Base-by-base conservation (phyloP, 2,797 vertebrate species). In the Sebastes vulpes region DNA sequence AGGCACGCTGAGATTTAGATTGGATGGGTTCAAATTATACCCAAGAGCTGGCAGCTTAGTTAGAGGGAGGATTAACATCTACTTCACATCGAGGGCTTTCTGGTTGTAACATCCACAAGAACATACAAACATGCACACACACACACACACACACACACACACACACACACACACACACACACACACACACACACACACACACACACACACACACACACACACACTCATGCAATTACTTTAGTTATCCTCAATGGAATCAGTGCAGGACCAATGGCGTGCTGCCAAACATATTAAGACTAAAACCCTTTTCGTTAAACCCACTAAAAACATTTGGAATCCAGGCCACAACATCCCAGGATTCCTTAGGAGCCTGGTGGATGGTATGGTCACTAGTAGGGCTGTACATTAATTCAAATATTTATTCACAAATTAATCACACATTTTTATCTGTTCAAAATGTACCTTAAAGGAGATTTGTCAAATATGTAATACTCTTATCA, bases 1-100 rank as follows among this genome's bases (percentile, higher is more conserved):
- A 88, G 78, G 90, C 83, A 88, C 31, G 26, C 89, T 90, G 90
- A 90, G 91, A 91, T 92, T 91, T 85, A 85, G 89, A 94, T 92
- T 87, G 90, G 88, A 92, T 89, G 84, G 84, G 83, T 88, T 90
- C 87, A 94, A 93, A 94, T 95, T 91, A 95, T 91, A 92, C 87
- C 90, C 91, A 78, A 92, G 87, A 91, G 92, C 92, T 90, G 67
- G 87, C 83, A 86, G 92, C 90, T 95, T 94, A 94, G 93, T 92
- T 90, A 92, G 89, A 88, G 91, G 84, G 90, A 93, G 93, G 95
- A 96, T 95, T 94, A 94, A 91, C 89, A 91, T 94, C 93, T 92
- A 92, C 92, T 91, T 91, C 90, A 94, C 29, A 70, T 92, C 88
- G 88, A 90, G 91, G 87, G 90, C 89, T 90, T 87, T 92, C 79